Base-by-base conservation (phyloP, 2,888 invertebrate species). In the Clostera curtula region DNA sequence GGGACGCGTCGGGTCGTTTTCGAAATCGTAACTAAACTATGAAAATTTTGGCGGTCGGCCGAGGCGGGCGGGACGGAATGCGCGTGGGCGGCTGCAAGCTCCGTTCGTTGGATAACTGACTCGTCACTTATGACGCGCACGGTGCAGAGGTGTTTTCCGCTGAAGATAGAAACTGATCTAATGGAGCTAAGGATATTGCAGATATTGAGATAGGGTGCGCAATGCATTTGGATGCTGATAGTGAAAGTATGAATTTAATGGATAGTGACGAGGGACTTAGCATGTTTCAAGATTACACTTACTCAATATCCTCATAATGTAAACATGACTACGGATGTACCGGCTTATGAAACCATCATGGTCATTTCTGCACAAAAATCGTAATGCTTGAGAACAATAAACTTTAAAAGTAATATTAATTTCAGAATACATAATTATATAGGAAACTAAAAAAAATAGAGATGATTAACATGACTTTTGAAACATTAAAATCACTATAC, bases 1-100 rank as follows among this genome's bases (percentile, higher is more conserved):
- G 79, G 74, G 74, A 82, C 80, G 77, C 80, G 83, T 82, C 83
- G 83, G 83, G 77, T 83, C 83, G 83, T 83, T 83, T 82, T 83
- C 83, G 83, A 75, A 82, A 80, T 83, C 82, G 83, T 80, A 80
- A 82, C 83, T 82, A 83, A 80, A 83, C 82, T 83, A 79, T 71
- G 77, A 74, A 76, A 79, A 70, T 68, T 55, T 80, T 82, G 83
- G 83, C 80, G 50, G 44, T 41, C 40, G 47, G 76, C 82, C 83
- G 76, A 77, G 75, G 76, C 69, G 75, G 70, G 69, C 62, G 65
- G 67, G 54, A 31, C 53, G 76, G 79, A 68, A 76, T 79, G 58
- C 49, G 82, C 62, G 82, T 80, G 67, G 80, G 82, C 46, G 36
- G 68, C 30, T 74, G 75, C 77, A 75, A 43, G 52, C 49, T 43